Conservation (phyloP, 1,140 invertebrate genomes). For the Hestina assimilis region DNA sequence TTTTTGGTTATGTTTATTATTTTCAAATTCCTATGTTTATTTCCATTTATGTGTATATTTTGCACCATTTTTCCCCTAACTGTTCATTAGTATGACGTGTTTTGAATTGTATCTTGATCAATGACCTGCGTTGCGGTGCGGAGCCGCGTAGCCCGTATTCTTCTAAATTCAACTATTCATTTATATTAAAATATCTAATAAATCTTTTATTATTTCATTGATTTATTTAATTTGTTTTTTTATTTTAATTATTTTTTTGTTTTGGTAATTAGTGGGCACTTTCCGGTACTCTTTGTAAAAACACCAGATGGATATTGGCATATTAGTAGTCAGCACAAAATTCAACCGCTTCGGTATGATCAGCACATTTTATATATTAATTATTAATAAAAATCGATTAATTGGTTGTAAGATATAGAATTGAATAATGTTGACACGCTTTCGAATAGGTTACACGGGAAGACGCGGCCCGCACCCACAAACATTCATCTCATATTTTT, state of each 20-base stretch:
- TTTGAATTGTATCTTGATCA: constrained; percentile 4
- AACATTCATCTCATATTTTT: constrained; percentile 23
- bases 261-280: constrained; percentile 30
- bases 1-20: constrained; percentile 37
- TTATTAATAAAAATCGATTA: constrained; percentile 14
- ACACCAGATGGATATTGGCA: constrained; percentile 40
- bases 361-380: constrained; percentile 24
- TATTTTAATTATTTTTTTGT: constrained; percentile 16
- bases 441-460: constrained; percentile 22
- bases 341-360: constrained; percentile 29
- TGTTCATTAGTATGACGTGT: constrained; percentile 36
- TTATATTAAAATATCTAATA: background rate
- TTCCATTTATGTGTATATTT: constrained; percentile 39
- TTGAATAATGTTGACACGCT: constrained; percentile 9
- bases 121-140: constrained; percentile 46
- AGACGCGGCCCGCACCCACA: constrained; percentile 57
- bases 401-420: constrained; percentile 22
- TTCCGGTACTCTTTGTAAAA: constrained; percentile 30
- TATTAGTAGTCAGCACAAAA: constrained; percentile 37
- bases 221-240: constrained; percentile 25
- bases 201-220: constrained; percentile 3
- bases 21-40: constrained; percentile 13
- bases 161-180: background rate
- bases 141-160: constrained; percentile 38
- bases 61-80: constrained; percentile 45